Conservation (phyloP, 1,140 invertebrate genomes). For the Caenorhabditis latens region DNA sequence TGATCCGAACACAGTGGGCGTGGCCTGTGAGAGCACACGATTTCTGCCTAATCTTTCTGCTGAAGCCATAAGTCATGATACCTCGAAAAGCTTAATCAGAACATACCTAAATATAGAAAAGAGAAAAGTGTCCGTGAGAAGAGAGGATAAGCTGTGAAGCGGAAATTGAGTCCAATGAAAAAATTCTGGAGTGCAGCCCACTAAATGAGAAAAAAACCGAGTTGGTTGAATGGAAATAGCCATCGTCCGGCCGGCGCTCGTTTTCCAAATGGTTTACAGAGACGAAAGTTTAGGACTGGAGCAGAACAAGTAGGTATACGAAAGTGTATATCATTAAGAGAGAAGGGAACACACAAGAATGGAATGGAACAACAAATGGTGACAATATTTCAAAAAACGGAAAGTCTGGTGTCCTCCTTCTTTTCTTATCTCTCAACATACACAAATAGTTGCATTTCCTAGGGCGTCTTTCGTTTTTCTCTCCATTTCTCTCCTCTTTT, state of each 20-base stretch:
- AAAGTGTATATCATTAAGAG: background rate
- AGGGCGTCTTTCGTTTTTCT: slow-evolving; percentile 6
- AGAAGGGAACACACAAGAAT: background rate
- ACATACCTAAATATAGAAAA: background rate
- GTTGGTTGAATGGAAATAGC: background rate
- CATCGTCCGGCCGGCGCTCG: background rate
- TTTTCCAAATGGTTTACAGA: background rate
- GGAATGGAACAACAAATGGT: slow-evolving; percentile 39
- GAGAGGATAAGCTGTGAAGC: slow-evolving; percentile 5
- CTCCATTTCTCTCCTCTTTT: background rate
- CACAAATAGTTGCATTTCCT: slow-evolving; percentile 49
- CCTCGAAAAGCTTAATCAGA: too few relatives aligned
- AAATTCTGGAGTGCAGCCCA: background rate
- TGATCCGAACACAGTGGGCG: too few relatives aligned
- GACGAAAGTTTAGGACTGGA: background rate
- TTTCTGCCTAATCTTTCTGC: background rate
- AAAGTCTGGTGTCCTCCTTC: slow-evolving; percentile 7
- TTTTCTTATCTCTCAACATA: slow-evolving; percentile 43
- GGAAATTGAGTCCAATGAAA: slow-evolving; percentile 36
- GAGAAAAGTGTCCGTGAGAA: background rate
- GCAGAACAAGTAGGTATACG: background rate
- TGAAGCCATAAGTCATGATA: too few relatives aligned
- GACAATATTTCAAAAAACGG: slow-evolving; percentile 33
- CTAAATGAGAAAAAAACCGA: slow-evolving; percentile 9
- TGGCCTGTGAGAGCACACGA: background rate